Base-by-base conservation (phyloP, 30 jellyfish, hydroid and myxozoan genomes). In the Mastigias papua region DNA sequence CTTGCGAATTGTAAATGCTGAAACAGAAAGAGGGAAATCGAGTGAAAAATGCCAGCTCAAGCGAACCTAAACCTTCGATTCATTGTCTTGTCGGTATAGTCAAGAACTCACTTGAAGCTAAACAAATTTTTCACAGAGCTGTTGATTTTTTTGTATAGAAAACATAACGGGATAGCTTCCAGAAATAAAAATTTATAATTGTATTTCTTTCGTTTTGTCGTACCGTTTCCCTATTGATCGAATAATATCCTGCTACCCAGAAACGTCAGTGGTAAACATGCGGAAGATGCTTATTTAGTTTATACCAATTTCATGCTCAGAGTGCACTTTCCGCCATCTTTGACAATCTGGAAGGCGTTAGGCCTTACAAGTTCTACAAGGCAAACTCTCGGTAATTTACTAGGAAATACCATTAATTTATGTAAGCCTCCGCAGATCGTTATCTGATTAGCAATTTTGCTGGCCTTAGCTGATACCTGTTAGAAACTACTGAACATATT, bases 131-230 rank as follows among this genome's bases (percentile, higher is more conserved):
- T 13, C 22, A 22, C 2, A 3, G 74, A 8, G 42, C 4, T 5
- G 74, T 17, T 57, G 69, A 5, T 5, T 57, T n/a, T 54, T 54
- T 54, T 54, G 67, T 25, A 25, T 10, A 20, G 74, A 63, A 63
- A 63, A 63, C 37, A 25, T n/a, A 63, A 63, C 74, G 74, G 42
- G 74, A 63, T 25, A 26, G 74, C 74, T 63, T 20, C 37, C 42
- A 25, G 74, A n/a, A n/a, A n/a, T n/a, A n/a, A n/a, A n/a, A n/a
- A 25, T 19, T 17, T 63, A 63, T 22, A 63, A 63, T 15, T 63
- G 23, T 5, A n/a, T 26, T 15, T 63, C 74, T 63, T 63, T 25
- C 74, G 22, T 63, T 63, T 63, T 63, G 74, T 63, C 23, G 6
- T 17, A 20, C 26, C 74, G 19, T 63, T 63, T 63, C 74, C 74